Evolutionary conservation across 2,113 vertebrate species (phyloP).

Genomic region (Phylloscopus trochilus): DNA sequence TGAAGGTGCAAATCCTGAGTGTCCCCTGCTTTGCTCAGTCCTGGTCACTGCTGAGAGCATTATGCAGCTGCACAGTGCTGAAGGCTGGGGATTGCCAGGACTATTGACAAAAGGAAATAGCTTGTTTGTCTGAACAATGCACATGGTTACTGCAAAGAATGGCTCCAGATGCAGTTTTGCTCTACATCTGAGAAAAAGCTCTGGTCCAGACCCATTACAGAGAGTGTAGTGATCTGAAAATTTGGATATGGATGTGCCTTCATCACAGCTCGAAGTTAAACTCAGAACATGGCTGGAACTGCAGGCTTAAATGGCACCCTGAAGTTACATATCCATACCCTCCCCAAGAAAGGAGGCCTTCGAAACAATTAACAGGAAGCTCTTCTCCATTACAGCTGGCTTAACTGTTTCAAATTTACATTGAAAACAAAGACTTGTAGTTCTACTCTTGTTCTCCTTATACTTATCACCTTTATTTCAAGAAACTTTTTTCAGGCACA

Average conservation of each 20-base stretch:
- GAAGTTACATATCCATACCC: not conserved
- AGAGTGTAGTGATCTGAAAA: not conserved
- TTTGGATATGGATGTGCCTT: not conserved
- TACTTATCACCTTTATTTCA: not conserved
- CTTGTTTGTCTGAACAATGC: slow-evolving; percentile 16
- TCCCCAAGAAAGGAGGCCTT: not conserved
- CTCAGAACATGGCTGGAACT: not conserved
- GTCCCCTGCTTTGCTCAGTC: not conserved
- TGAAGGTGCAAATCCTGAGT: not conserved
- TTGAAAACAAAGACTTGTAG: not conserved
- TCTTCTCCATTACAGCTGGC: not conserved
- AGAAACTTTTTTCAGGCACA: not conserved
- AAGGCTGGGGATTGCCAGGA: not conserved
- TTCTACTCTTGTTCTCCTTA: not conserved
- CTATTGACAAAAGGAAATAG: slow-evolving; percentile 28
- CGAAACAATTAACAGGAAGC: fast-evolving
- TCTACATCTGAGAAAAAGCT: not conserved
- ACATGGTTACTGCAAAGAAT: not conserved
- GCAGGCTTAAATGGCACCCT: not conserved
- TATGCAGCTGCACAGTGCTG: not conserved
- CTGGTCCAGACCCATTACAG: not conserved
- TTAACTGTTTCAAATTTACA: not conserved
- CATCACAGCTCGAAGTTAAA: not conserved
- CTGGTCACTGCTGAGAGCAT: not conserved
- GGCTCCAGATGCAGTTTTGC: not conserved